Conservation (phyloP, 2,888 invertebrate species). For the Plagodis dolabraria region DNA sequence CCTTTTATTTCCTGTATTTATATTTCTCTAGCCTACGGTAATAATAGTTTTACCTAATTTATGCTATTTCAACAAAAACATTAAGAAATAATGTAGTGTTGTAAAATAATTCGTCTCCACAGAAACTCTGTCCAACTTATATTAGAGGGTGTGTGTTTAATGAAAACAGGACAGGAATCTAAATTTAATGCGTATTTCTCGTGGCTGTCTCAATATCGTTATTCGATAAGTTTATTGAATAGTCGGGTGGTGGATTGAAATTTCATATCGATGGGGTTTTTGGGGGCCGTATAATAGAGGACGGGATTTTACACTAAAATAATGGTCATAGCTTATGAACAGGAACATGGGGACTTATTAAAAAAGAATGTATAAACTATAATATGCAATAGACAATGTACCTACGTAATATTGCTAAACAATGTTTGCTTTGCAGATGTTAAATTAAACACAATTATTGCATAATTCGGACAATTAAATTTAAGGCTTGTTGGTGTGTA, state of each 20-base stretch:
- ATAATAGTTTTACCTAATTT: too few relatives aligned
- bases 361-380: too few relatives aligned
- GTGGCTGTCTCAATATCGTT: constrained; percentile 58
- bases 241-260: constrained; percentile 42
- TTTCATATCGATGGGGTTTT: constrained; percentile 48
- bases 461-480: too few relatives aligned
- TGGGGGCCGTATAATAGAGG: constrained; percentile 36
- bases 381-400: background rate
- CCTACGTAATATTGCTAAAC: too few relatives aligned
- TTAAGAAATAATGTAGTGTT: too few relatives aligned
- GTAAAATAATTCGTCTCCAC: constrained; percentile 38
- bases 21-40: too few relatives aligned
- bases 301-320: constrained; percentile 23
- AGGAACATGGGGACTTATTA: constrained; percentile 2
- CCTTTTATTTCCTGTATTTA: too few relatives aligned
- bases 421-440: too few relatives aligned
- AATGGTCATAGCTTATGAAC: constrained; percentile 16
- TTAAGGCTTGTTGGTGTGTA: too few relatives aligned
- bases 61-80: too few relatives aligned
- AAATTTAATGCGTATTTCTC: constrained; percentile 63
- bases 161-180: constrained; percentile 67
- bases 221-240: constrained; percentile 59
- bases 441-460: too few relatives aligned
- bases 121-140: constrained; percentile 44
- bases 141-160: constrained; percentile 62